Base-by-base conservation (phyloP, 2,113 vertebrate species). In the Brachyistius frenatus region DNA sequence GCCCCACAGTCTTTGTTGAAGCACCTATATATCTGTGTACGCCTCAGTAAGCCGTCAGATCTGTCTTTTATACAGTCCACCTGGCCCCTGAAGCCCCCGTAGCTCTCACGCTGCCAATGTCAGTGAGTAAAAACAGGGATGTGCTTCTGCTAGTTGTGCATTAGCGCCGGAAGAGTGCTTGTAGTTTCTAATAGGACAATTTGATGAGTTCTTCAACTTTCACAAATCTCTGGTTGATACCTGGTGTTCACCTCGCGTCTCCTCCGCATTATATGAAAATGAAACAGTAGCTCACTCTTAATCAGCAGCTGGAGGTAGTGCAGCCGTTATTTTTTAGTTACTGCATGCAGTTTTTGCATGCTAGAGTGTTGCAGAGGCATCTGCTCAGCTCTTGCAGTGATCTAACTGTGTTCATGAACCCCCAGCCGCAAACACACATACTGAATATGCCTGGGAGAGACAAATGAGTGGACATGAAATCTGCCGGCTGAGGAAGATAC, bases 241-340 rank as follows among this genome's bases (percentile, higher is more conserved):
- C 16, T 39, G 6, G 35, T 31, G 70, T 63, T 62, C 2, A 46
- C 23, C 33, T 52, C 23, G 37, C 60, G 63, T 60, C 68, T 56
- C 66, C 49, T 79, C 49, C 14, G 0, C 57, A 32, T 47, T n/a
- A 5, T 67, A 47, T 66, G 71, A 80, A 35, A n/a, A 57, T 36
- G 74, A 76, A 83, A 71, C 75, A 70, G 82, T 58, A 72, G 76
- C 56, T 60, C 73, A 72, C 72, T 79, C 31, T 86, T 83, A 84
- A 85, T 80, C 78, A 72, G 75, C 76, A 81, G 78, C 88, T 87
- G 8, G 72, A 84, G 84, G 72, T 87, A 36, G 14, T 62, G 60
- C 81, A 83, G 84, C 71, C 88, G 86, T 81, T 87, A 60, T 78
- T 89, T 84, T 76, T 74, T 53, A 74, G 81, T 71, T 75, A 36